Base-by-base conservation (phyloP, 2,113 vertebrate genomes). In the Phylloscopus trochiloides region DNA sequence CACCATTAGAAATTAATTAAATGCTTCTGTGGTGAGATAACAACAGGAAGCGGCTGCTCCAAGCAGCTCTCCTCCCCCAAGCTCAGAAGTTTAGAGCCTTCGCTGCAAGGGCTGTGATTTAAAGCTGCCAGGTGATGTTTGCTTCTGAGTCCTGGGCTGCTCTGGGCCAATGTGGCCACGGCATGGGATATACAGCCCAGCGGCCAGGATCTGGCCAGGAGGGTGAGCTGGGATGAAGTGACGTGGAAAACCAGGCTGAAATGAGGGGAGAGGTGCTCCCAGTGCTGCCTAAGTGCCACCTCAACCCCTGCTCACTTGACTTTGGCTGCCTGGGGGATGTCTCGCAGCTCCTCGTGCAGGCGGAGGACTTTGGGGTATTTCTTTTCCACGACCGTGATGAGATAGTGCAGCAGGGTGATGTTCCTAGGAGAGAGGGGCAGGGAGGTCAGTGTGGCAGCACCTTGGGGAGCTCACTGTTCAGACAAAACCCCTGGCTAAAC, bases 371-470 rank as follows among this genome's bases (percentile, higher is more conserved):
- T 99, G 80, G 99, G 99, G n/a, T 99, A 99, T 95, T 99, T 99
- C 98, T 99, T 99, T 95, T 99, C 99, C 84, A 99, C 98, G 5
- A 99, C 98, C 90, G 99, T 99, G 98, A 99, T 99, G 96, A 99
- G 98, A 98, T 99, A 99, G 97, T 99, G 99, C 97, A 99, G 98
- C 66, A 99, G 98, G 51, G 99, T 99, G 95, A 99, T 99, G 96
- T 99, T 99, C 97, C 99, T 99, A 94, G 88, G 40, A 96, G 43
- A 97, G 31, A 94, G 51, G 21, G 77, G 51, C 1, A 4, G 42
- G 0, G 5, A 90, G 42, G 42, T 96, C 59, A 89, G 50, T 0
- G 2, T 52, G 48, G 34, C 1, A 2, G 73, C 51, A 58, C 28
- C 28, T 3, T 1, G 7, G 17, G 55, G 17, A 57, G 48, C 8